Evolutionary conservation across 2,888 invertebrate species (phyloP), one percentile per base, ranked within the genome.

Genomic region (Dasypogon diadema): DNA sequence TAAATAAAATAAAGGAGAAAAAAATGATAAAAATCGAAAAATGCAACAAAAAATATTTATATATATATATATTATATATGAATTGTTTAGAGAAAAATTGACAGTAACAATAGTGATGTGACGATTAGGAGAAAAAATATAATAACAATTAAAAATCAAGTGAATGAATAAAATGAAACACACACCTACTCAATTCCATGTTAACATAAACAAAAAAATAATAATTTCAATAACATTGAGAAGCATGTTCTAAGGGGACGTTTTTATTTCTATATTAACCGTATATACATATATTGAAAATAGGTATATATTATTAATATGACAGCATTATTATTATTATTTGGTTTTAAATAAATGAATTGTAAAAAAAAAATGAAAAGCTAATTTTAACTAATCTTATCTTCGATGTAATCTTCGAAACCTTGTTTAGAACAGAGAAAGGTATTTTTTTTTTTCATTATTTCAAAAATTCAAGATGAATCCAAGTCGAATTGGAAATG

Each of bases 171-270:
- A 65, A 65, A 51, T 65, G 60, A 75, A 72, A 81, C n/a, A n/a
- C n/a, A 83, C 82, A 82, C 82, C 83, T 84, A 84, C 83, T 82
- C 82, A 82, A 84, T 83, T 85, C 81, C 83, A 85, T 85, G 85
- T 84, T 84, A 84, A 84, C 85, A 84, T 84, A 84, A 84, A 82
- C n/a, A n/a, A n/a, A n/a, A n/a, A n/a, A n/a, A n/a, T n/a, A 83
- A 78, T 79, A 80, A 80, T 77, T 77, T 46, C 75, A 78, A 78
- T 54, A 65, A 60, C 63, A 72, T 56, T 56, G 56, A 72, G 37
- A 73, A 58, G 42, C 21, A 58, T 42, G 56, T 56, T 46, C 42
- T 56, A 73, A 58, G n/a, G 56, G 42, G 58, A 58, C 42, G 56
- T 74, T 58, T 42, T 58, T 74, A 60, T 56, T 56, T 56, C 56